Percentiles rank a stretch among this genome's conserved stretches.
Evolutionary conservation across 2,888 invertebrate species (phyloP).

Genomic region (Deladenus siricidicola): DNA sequence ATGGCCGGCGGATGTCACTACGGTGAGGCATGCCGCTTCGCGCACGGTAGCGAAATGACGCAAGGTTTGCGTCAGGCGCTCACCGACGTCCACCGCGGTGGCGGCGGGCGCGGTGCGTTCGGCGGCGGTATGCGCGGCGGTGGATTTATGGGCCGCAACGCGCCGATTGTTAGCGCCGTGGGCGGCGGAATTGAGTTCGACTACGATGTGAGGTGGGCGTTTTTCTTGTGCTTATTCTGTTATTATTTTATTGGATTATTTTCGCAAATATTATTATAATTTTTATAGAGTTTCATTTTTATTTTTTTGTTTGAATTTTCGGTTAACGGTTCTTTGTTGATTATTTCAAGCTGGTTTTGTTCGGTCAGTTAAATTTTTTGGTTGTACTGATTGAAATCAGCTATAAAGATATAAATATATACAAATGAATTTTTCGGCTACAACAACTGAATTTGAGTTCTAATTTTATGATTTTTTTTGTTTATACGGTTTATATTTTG

Average conservation of each 20-base stretch:
- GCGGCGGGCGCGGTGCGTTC: background rate
- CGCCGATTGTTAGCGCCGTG: background rate
- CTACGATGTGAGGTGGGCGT: conserved; percentile 13
- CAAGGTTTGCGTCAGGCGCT: conserved; percentile 8
- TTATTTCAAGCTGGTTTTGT: background rate
- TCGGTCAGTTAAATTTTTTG: too few species aligned
- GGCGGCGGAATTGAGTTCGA: conserved; percentile 16
- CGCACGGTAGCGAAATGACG: conserved; percentile 17
- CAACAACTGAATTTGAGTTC: too few species aligned
- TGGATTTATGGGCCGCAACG: background rate
- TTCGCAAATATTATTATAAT: too few species aligned
- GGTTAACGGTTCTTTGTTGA: too few species aligned
- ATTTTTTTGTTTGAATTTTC: too few species aligned
- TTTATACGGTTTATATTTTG: background rate
- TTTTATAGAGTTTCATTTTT: too few species aligned
- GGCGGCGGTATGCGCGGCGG: conserved; percentile 1
- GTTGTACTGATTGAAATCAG: too few species aligned
- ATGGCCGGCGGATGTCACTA: conserved; percentile 14
- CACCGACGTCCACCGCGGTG: background rate
- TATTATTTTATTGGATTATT: background rate
- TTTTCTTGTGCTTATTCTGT: background rate
- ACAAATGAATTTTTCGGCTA: too few species aligned
- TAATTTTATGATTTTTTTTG: too few species aligned
- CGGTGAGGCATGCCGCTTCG: conserved; percentile 16
- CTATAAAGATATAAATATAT: too few species aligned